Evolutionary conservation across 2,797 vertebrate species (phyloP).

Genomic region (Bovichtus variegatus): DNA sequence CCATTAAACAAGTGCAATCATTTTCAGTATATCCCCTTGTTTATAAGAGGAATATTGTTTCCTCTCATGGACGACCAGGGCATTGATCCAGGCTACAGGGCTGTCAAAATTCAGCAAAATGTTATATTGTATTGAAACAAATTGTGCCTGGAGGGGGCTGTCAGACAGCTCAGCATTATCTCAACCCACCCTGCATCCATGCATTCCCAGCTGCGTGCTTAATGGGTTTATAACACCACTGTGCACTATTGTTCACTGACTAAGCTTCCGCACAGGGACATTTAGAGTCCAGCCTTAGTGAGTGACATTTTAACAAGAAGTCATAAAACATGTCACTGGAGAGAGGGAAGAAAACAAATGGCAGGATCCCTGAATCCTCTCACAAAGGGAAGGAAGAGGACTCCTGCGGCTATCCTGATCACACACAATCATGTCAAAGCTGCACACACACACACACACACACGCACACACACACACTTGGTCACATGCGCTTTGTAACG

Average conservation of each 20-base stretch:
- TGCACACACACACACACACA: conserved; percentile 23
- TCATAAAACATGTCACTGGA: conserved; percentile 74
- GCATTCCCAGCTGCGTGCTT: conserved; percentile 64
- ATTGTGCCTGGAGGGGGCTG: conserved; percentile 48
- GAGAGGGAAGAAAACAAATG: conserved; percentile 58
- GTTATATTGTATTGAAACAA: conserved; percentile 65
- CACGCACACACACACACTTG: conserved; percentile 13
- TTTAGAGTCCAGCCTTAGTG: conserved; percentile 60
- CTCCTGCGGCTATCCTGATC: conserved; percentile 69
- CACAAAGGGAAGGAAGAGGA: conserved; percentile 57
- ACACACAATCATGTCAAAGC: conserved; percentile 80
- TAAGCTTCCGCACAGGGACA: conserved; percentile 51
- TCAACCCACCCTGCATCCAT: conserved; percentile 45
- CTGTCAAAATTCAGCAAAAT: conserved; percentile 62
- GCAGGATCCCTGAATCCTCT: conserved; percentile 62
- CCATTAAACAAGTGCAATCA: conserved; percentile 48
- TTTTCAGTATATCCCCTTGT: conserved; percentile 48
- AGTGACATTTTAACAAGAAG: conserved; percentile 82
- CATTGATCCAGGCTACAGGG: conserved; percentile 63
- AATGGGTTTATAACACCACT: conserved; percentile 67
- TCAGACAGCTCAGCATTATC: conserved; percentile 51
- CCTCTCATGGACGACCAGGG: conserved; percentile 21
- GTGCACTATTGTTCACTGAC: conserved; percentile 66
- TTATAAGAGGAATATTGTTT: conserved; percentile 64
- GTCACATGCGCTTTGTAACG: conserved; percentile 35